Base-by-base conservation (phyloP, 2,113 vertebrate genomes). In the Poeciliopsis occidentalis region DNA sequence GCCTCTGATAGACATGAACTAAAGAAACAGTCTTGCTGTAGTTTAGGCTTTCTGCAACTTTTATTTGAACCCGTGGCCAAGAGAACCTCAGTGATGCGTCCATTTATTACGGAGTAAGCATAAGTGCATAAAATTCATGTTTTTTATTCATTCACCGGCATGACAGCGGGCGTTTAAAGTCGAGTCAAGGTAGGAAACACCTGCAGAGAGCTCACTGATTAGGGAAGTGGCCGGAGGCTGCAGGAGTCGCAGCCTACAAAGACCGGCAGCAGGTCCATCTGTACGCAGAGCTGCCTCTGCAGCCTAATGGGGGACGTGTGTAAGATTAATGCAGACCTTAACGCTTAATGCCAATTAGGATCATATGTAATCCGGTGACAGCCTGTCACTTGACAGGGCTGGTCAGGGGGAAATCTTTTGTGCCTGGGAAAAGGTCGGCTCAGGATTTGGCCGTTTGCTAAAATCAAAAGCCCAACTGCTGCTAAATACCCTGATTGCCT, bases 201-300 rank as follows among this genome's bases (percentile, higher is more conserved):
- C 54, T 27, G 54, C 32, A 12, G 57, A 27, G 69, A 37, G 13
- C 8, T 61, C 57, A 22, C 57, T 71, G 69, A 71, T 71, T 61
- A 61, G 69, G 4, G 32, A 60, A 41, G 32, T 71, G 69, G 57
- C 69, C 34, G 12, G 69, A 71, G 57, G 57, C 57, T 71, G 69
- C 69, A 71, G 69, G 29, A 60, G 47, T 34, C 22, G 4, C 54
- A 39, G 54, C 31, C 47, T 24, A 34, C 30, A 60, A 3, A 60
- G 30, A 68, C 27, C 1, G 12, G 29, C 8, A 68, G 67, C 41
- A 51, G 29, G 19, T 39, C 24, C 15, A 22, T 6, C 5, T 39
- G 41, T 41, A 41, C 39, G 17, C 15, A 29, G 57, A 4, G 32
- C 15, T 41, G 15, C 57, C 57, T 61, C 27, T 34, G n/a, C 0